Conservation (phyloP, 2,113 vertebrate genomes). For the Heloderma charlesbogerti region DNA sequence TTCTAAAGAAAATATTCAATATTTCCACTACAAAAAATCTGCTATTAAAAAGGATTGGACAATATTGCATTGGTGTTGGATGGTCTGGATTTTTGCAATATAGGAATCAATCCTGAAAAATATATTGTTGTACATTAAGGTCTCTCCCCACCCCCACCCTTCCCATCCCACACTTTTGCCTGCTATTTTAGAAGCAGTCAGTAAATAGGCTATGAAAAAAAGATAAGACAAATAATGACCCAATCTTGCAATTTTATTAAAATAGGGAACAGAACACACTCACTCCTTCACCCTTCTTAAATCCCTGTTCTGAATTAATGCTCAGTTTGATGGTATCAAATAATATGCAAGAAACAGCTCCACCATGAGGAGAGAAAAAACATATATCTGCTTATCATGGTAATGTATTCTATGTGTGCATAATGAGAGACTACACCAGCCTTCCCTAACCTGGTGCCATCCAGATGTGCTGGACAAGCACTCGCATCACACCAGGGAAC, state of each 20-base stretch:
- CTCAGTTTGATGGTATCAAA: constrained; percentile 29
- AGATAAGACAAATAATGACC: background rate
- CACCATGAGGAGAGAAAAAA: background rate
- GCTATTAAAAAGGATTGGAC: background rate
- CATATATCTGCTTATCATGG: background rate
- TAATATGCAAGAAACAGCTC: background rate
- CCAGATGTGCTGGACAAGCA: no score
- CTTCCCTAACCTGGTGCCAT: background rate
- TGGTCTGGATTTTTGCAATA: background rate
- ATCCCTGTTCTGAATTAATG: constrained; percentile 5
- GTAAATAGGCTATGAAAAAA: background rate
- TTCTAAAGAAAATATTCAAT: background rate
- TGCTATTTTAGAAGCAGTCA: background rate
- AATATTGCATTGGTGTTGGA: background rate
- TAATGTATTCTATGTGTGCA: background rate
- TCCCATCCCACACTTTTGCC: background rate
- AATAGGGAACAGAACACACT: background rate
- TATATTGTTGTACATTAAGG: background rate
- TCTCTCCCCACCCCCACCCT: background rate
- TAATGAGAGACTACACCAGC: background rate
- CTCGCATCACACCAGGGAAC: no score
- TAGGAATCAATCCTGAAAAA: no score
- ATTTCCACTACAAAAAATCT: background rate
- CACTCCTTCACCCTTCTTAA: constrained; percentile 26
- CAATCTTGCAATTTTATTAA: background rate